Base-by-base conservation (phyloP, 2,888 invertebrate species). In the Periphyllus acericola region DNA sequence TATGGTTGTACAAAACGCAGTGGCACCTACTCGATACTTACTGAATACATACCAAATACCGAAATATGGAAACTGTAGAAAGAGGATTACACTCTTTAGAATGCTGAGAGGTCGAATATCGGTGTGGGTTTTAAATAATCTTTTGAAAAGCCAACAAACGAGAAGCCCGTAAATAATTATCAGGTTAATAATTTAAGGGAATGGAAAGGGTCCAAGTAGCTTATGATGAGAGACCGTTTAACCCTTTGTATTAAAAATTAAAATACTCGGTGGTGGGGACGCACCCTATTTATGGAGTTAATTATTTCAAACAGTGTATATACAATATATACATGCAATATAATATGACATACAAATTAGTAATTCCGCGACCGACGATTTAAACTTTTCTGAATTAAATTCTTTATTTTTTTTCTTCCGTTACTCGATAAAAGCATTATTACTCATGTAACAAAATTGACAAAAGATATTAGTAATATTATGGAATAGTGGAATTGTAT, bases 231-330 rank as follows among this genome's bases (percentile, higher is more conserved):
- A 55, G 71, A 81, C 81, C 87, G 81, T 87, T 87, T 87, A 81
- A 87, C 87, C 87, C 87, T 87, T 87, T 81, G 21, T 87, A 87
- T 87, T 87, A 87, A 87, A 87, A 87, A 81, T 87, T 87, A 80
- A 87, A 87, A 80, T 68, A 19, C 74, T 36, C 32, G 17, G 60
- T 0, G 66, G 74, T 66, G 68, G 68, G 29, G 11, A 66, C 40
- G 29, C 60, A 14, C 32, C 75, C 60, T 75, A 66, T 87, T 81
- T 81, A 40, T 74, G 66, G 36, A n/a, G 68, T 86, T 80, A 86
- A 79, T 86, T 86, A 86, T 86, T 87, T 74, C 34, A 19, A 66
- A 87, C 55, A 72, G 52, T 55, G 52, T 85, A 66, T 83, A 83
- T 29, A 83, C 52, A 4, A 29, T 29, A 29, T 29, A 68, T 68